Percentiles rank a stretch among this genome's conserved stretches.
These are phyloP conservation scores for Aphidius colemani DNA, from an alignment of 2,888 invertebrate species.

Conservation along the genomic window DNA sequence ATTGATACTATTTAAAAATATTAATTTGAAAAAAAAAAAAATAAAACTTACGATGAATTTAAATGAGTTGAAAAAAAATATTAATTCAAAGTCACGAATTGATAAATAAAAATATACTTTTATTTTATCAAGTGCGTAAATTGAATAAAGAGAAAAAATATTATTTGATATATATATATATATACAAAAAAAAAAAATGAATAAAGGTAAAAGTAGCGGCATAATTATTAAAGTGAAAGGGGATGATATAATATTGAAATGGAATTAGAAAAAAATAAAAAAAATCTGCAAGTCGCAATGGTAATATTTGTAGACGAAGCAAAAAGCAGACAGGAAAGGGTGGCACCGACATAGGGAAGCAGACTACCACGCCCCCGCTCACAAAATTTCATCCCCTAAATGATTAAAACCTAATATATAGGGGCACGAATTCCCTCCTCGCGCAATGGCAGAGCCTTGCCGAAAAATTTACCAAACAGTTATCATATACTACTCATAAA, in stretches of 20 bases:
- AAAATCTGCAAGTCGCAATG: not conserved
- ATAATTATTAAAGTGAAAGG: not conserved
- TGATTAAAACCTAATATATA: constrained; percentile 61
- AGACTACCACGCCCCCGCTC: constrained; percentile 59
- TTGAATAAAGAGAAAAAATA: too few species aligned
- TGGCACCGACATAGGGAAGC: constrained; percentile 55
- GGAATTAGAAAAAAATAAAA: constrained; percentile 1
- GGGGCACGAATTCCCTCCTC: constrained; percentile 54
- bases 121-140: too few species aligned
- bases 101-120: too few species aligned
- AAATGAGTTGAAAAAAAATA: too few species aligned
- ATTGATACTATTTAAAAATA: too few species aligned
- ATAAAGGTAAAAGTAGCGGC: not conserved
- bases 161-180: not conserved
- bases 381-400: constrained; percentile 58
- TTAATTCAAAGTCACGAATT: too few species aligned
- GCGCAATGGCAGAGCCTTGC: constrained; percentile 28
- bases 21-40: too few species aligned
- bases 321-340: constrained; percentile 51
- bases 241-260: constrained; percentile 7
- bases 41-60: too few species aligned
- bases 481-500: too few species aligned
- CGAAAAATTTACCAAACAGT: constrained; percentile 10
- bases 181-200: not conserved
- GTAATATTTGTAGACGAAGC: constrained; percentile 34